Percentiles rank a stretch among this genome's conserved stretches.
Conservation (phyloP, 2,113 vertebrate species). For the Nestor notabilis region DNA sequence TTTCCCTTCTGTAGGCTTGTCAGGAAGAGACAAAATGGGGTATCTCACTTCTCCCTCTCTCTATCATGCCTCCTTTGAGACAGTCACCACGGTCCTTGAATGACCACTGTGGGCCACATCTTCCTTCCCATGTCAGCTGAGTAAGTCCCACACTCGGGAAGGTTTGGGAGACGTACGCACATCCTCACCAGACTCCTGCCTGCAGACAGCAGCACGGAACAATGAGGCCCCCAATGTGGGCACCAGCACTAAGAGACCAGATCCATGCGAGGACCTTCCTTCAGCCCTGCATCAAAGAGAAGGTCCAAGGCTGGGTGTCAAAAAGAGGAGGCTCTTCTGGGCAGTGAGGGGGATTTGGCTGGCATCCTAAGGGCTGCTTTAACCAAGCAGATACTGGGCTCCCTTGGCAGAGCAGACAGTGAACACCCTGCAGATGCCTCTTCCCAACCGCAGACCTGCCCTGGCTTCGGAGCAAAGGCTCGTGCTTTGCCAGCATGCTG, state of each 20-base stretch:
- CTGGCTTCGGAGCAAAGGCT: not conserved
- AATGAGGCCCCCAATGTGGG: fast-evolving
- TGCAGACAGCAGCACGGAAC: not conserved
- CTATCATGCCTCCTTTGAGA: not conserved
- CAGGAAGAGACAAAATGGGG: not conserved
- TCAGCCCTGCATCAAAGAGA: fast-evolving
- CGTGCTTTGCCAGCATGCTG: not conserved
- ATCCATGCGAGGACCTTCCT: not conserved
- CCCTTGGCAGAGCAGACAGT: not conserved
- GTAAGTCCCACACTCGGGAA: fast-evolving
- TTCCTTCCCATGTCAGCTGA: not conserved
- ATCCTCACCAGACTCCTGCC: not conserved
- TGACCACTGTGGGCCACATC: not conserved
- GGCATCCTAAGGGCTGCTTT: not conserved
- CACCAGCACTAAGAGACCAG: not conserved
- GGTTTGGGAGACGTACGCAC: not conserved
- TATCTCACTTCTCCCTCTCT: not conserved
- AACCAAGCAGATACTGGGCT: not conserved
- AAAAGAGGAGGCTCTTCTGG: not conserved
- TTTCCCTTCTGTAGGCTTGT: not conserved
- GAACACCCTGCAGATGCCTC: not conserved
- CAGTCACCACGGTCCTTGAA: not conserved
- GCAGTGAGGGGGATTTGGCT: not conserved
- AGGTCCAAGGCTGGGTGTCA: not conserved
- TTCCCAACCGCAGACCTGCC: not conserved